Evolutionary conservation across 2,888 invertebrate genomes (phyloP), one percentile per base, ranked within the genome.

Genomic region (Unio delphinus): DNA sequence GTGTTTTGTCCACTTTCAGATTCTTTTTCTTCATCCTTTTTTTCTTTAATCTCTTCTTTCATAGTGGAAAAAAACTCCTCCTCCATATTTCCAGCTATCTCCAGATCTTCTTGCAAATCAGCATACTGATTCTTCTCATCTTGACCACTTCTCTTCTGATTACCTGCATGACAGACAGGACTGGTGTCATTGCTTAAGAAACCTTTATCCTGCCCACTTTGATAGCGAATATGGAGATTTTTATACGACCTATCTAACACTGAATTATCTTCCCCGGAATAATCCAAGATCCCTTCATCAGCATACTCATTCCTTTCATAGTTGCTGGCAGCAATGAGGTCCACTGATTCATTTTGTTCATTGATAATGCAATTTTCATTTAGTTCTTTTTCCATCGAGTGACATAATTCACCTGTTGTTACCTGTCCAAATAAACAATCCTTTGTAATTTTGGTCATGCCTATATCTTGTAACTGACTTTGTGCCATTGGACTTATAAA

Each of bases 61-160:
- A 65, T n/a, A 11, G 64, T 30, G 65, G 73, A 62, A 61, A 75
- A 75, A 63, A 85, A 85, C 28, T 82, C 79, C 61, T 83, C 81
- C 58, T 78, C 80, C 79, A 80, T 76, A 60, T 83, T 81, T 69
- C 76, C 73, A 28, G 91, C 91, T 7, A 94, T 92, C 4, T 95
- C 95, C 76, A 96, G 92, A 91, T 95, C 95, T 81, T 93, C 92
- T 90, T 94, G 92, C 28, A 77, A 56, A 34, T 73, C 61, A n/a
- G 68, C 67, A 17, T 69, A 23, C 26, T 20, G 26, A 63, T 6
- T 20, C 7, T 30, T 67, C 34, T n/a, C 34, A 34, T 34, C 34
- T 45, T 45, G 17, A 55, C 30, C n/a, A 18, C 7, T n/a, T 45
- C n/a, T 30, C 28, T 30, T 62, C 61, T 15, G n/a, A n/a, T 5